Percentiles rank a stretch among this genome's conserved stretches.
phyloP scores from a whole-genome alignment of 2,797 vertebrate species.

The Lacerta bilineata region DNA sequence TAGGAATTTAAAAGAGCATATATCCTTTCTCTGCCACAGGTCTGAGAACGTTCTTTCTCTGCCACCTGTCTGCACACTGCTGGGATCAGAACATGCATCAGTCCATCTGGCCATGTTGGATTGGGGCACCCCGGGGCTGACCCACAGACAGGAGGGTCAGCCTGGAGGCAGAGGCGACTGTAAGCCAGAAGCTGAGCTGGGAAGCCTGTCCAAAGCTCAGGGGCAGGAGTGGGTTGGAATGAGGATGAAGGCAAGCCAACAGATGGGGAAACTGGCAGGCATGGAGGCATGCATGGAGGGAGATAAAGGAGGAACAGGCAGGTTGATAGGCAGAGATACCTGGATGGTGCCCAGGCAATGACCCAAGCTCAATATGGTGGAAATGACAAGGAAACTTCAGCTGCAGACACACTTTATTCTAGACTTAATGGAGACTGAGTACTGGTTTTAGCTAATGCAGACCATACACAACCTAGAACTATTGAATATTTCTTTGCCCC shows the following conservation, averaged over 20 bases:
- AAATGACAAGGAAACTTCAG: no score
- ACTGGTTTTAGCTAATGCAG: no score
- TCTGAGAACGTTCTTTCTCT: constrained; percentile 36
- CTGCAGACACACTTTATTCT: no score
- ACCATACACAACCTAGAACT: no score
- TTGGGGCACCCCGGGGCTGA: neutral
- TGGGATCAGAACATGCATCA: neutral
- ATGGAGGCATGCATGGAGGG: neutral
- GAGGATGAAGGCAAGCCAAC: no score
- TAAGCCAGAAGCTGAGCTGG: neutral
- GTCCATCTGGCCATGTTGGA: neutral
- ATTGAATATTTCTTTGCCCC: no score
- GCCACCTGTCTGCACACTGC: constrained; percentile 22
- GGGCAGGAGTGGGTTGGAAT: neutral
- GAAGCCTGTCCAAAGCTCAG: neutral
- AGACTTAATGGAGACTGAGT: no score
- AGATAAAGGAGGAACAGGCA: neutral
- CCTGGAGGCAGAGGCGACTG: neutral
- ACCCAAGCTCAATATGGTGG: no score
- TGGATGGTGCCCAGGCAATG: no score
- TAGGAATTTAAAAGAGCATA: constrained; percentile 59
- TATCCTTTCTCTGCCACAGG: constrained; percentile 28
- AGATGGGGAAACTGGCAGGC: no score
- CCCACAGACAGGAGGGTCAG: neutral
- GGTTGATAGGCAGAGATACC: neutral